Conservation (phyloP, 2,888 invertebrate species). For the Polymixis flavicincta region DNA sequence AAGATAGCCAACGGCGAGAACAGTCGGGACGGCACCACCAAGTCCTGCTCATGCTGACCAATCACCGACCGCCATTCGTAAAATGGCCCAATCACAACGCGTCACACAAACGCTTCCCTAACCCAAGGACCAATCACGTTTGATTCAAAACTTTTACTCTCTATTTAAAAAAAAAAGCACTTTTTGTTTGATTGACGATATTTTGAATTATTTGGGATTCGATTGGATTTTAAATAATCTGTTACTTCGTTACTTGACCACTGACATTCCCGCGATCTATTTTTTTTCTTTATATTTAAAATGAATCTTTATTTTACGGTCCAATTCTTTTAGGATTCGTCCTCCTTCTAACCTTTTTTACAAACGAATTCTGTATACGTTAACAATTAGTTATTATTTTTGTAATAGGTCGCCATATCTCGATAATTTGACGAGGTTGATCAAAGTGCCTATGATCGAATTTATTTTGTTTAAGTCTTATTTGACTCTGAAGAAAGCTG, state of each 20-base stretch:
- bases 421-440: conserved; percentile 44
- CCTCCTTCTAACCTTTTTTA: conserved; percentile 50
- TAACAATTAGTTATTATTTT: conserved; percentile 52
- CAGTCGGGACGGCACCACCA: conserved; percentile 83
- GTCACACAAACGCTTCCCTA: conserved; percentile 56
- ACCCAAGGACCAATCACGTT: conserved; percentile 60
- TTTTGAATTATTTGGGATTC: too few relatives aligned
- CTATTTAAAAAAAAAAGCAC: conserved; percentile 55
- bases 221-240: not conserved
- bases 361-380: conserved; percentile 44
- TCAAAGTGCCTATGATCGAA: conserved; percentile 75
- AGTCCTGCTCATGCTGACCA: conserved; percentile 92
- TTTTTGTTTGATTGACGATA: conserved; percentile 45
- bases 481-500: conserved; percentile 54
- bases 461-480: conserved; percentile 69
- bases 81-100: conserved; percentile 68
- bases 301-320: conserved; percentile 51
- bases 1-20: conserved; percentile 88
- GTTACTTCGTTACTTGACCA: conserved; percentile 16
- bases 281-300: conserved; percentile 33
- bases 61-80: conserved; percentile 66
- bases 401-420: conserved; percentile 43
- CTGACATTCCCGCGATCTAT: not conserved
- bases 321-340: conserved; percentile 37
- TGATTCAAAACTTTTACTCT: conserved; percentile 62